These are phyloP conservation scores for Gryllus longicercus DNA, from an alignment of 2,888 invertebrate species.

Conservation along the genomic window DNA sequence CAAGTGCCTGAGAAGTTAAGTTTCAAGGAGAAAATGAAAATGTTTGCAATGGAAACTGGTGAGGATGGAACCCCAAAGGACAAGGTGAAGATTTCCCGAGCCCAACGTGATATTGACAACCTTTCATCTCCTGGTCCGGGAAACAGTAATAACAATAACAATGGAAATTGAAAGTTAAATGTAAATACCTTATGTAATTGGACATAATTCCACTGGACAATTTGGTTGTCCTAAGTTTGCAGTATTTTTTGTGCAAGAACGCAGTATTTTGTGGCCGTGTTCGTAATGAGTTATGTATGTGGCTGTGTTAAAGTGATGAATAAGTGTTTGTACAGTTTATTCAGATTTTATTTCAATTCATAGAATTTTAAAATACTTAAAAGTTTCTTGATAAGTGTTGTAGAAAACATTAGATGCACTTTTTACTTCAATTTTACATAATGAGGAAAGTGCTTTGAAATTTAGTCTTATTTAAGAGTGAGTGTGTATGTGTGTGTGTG, in stretches of 20 bases:
- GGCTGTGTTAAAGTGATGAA: neutral
- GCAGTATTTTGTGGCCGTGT: neutral
- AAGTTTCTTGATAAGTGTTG: neutral
- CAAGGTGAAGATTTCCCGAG: constrained; percentile 92
- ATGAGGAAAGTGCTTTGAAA: neutral
- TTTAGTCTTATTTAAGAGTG: too few species aligned
- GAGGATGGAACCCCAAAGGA: constrained; percentile 90
- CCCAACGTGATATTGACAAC: constrained; percentile 88
- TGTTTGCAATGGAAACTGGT: constrained; percentile 97
- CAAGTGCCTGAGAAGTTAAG: constrained; percentile 87
- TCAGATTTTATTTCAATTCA: constrained; percentile 1
- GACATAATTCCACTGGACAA: neutral
- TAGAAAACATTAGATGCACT: neutral
- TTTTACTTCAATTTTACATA: neutral
- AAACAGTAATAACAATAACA: constrained; percentile 31
- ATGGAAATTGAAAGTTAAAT: neutral
- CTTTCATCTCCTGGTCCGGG: constrained; percentile 45
- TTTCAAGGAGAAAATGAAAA: constrained; percentile 99
- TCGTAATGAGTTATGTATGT: neutral
- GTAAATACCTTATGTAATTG: neutral
- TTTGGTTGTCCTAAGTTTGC: too few species aligned
- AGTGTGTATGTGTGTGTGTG: too few species aligned
- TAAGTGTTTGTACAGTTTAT: constrained; percentile 17
- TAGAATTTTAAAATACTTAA: neutral
- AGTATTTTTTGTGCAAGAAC: too few species aligned